Conservation (phyloP, 2,888 invertebrate species). For the Scaptomyza cyrtandrae region DNA sequence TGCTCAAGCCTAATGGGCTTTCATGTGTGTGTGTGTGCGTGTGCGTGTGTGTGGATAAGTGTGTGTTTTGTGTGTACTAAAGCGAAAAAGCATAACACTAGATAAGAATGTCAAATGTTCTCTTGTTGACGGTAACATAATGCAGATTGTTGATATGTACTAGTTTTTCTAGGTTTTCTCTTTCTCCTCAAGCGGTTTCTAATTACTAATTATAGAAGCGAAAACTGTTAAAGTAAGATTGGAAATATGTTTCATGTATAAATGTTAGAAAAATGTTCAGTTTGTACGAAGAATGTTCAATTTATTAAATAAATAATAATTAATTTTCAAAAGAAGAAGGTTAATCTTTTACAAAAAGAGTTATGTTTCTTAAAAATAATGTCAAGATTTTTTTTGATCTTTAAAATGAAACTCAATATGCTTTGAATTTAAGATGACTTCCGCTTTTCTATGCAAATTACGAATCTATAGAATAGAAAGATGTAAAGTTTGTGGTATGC, state of each 20-base stretch:
- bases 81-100: constrained; percentile 13
- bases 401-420: too few relatives aligned
- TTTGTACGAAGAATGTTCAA: not conserved
- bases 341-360: too few relatives aligned
- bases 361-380: too few relatives aligned
- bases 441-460: not conserved
- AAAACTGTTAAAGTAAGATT: not conserved
- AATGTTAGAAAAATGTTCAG: not conserved
- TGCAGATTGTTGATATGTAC: not conserved
- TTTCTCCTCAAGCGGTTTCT: not conserved
- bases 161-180: not conserved
- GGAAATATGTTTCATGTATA: not conserved
- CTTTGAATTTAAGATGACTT: too few relatives aligned
- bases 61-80: not conserved
- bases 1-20: constrained; percentile 18
- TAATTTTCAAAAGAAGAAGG: too few relatives aligned
- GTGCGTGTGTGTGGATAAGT: not conserved
- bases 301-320: not conserved
- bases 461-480: not conserved
- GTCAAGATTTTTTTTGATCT: too few relatives aligned
- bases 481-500: not conserved
- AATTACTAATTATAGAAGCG: not conserved
- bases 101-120: constrained; percentile 26
- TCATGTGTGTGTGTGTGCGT: not conserved
- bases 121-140: constrained; percentile 3